Evolutionary conservation across 2,888 invertebrate species (phyloP).

Genomic region (Acanthosepion esculentum): DNA sequence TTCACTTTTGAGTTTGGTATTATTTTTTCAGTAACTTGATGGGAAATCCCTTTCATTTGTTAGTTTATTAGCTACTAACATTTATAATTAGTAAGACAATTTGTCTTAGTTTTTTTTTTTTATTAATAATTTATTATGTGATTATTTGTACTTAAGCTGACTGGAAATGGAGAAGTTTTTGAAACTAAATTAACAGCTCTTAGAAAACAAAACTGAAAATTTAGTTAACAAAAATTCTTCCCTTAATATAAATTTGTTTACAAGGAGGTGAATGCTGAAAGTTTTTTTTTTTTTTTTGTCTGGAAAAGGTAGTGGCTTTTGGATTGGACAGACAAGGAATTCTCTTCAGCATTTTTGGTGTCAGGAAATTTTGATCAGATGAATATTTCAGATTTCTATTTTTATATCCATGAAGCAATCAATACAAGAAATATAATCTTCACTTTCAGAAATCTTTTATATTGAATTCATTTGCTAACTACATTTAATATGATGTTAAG

Average conservation of each 20-base stretch:
- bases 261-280: too few species aligned
- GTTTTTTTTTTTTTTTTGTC: neutral
- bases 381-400: neutral
- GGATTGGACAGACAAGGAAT: neutral
- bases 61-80: too few species aligned
- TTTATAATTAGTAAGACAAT: neutral
- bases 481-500: neutral
- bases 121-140: too few species aligned
- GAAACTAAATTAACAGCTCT: neutral
- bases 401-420: neutral
- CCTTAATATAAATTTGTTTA: too few species aligned
- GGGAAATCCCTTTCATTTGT: too few species aligned
- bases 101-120: too few species aligned
- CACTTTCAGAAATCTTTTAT: neutral
- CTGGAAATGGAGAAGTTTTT: too few species aligned
- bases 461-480: neutral
- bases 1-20: too few species aligned
- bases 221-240: neutral
- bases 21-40: too few species aligned
- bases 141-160: too few species aligned
- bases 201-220: neutral
- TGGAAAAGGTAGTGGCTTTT: neutral
- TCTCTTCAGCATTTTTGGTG: neutral
- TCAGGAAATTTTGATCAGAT: neutral
- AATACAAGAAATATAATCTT: neutral